Evolutionary conservation across 1,140 invertebrate genomes (phyloP).

Genomic region (Eumaeus atala): DNA sequence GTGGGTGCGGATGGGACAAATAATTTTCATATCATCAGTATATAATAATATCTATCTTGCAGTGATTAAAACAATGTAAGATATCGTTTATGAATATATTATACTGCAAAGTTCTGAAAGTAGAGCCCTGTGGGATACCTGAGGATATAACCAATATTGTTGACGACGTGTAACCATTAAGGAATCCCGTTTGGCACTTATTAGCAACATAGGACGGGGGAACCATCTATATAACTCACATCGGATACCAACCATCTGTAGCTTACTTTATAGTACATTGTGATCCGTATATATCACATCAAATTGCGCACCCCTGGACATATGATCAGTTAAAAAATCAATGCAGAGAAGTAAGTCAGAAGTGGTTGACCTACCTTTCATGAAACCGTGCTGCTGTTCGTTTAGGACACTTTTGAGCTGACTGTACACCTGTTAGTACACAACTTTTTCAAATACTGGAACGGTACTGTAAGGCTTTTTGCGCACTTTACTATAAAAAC

Average conservation of each 20-base stretch:
- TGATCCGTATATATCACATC: no score
- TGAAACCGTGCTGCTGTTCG: background rate
- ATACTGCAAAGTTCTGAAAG: background rate
- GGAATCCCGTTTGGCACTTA: no score
- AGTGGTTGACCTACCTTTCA: background rate
- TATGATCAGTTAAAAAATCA: background rate
- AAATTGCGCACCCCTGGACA: background rate
- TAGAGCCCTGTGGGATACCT: constrained; percentile 10
- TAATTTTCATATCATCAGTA: no score
- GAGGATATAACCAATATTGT: background rate
- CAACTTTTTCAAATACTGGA: background rate
- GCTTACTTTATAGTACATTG: background rate
- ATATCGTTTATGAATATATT: constrained; percentile 8
- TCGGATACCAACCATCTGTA: background rate
- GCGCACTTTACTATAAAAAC: no score
- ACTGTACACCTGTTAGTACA: background rate
- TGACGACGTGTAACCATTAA: background rate
- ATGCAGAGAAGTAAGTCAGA: background rate
- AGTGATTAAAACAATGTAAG: background rate
- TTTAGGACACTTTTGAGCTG: background rate
- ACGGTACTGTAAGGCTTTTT: no score
- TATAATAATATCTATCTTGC: no score
- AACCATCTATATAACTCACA: constrained; percentile 7
- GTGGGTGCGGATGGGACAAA: no score
- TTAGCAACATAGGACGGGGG: constrained; percentile 2